Conservation (phyloP, 2,797 vertebrate species). For the Sebastes goodei region DNA sequence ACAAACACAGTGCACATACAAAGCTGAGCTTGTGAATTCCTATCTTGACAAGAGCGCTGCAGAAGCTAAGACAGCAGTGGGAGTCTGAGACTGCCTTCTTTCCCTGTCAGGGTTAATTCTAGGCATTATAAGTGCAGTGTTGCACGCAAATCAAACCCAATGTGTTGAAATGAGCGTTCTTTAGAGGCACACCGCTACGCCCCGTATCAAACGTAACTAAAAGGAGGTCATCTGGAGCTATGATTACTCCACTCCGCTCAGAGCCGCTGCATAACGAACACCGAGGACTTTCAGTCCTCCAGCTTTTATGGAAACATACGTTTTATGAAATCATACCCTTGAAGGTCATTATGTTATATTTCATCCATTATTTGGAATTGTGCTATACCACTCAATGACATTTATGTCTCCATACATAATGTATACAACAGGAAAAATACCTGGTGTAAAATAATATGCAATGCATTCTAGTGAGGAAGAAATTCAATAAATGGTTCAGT, state of each 20-base stretch:
- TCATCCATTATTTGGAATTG: neutral
- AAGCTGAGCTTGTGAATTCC: neutral
- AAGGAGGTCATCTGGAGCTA: constrained; percentile 38
- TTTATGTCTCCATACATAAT: neutral
- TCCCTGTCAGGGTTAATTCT: constrained; percentile 32
- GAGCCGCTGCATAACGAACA: neutral
- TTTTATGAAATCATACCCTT: constrained; percentile 10
- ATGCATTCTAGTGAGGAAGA: neutral
- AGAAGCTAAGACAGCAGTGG: constrained; percentile 4
- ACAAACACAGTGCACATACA: neutral
- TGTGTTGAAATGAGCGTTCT: constrained; percentile 36
- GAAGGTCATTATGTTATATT: constrained; percentile 10
- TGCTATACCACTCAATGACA: neutral
- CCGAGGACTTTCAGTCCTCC: neutral
- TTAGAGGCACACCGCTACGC: constrained; percentile 13
- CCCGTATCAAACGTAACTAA: constrained; percentile 44
- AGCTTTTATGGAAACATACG: constrained; percentile 26
- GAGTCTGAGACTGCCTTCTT: constrained; percentile 9
- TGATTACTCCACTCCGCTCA: constrained; percentile 46
- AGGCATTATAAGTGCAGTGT: neutral
- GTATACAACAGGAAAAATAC: neutral
- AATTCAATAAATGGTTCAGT: neutral
- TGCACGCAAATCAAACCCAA: constrained; percentile 30
- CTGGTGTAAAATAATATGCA: neutral
- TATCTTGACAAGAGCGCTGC: constrained; percentile 15